Evolutionary conservation across 2,888 invertebrate genomes (phyloP), one percentile per base, ranked within the genome.

Genomic region (Nephrotoma flavescens): DNA sequence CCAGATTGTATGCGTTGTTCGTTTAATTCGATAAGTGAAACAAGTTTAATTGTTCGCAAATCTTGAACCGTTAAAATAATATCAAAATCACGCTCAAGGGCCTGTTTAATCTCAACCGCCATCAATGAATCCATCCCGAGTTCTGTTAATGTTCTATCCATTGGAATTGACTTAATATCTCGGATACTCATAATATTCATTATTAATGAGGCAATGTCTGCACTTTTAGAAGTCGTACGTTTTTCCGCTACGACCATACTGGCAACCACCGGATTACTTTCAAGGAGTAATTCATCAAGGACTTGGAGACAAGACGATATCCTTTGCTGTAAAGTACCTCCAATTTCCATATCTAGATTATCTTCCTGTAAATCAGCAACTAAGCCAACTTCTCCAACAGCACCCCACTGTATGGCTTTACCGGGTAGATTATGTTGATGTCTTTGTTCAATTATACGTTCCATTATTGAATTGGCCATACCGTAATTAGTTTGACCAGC

Each of bases 201-300:
- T 1, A 96, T 95, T 41, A 95, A 94, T 88, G 96, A 95, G 0
- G 97, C 94, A 86, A 96, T 93, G 89, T 94, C 94, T 52, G 94
- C 93, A 0, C 94, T 94, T 4, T 93, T 92, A 0, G 93, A 93
- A 0, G 93, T 93, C 0, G 93, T 92, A 88, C 94, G 93, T 92
- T 97, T 97, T 90, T 97, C 96, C 0, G 98, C 98, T 0, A 97
- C 96, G 0, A 98, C 96, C 92, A 97, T 96, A 88, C 96, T 96
- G 44, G 44, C 44, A 9, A 45, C 44, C 7, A 45, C 44, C 4
- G 44, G 44, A 45, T 45, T 45, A 45, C 44, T 31, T 31, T 31
- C 11, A 45, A 45, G 11, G 11, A 45, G 44, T 45, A 45, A 45
- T 0, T 11, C 11, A 45, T 45, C 44, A 45, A 45, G 44, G 0